phyloP scores from a whole-genome alignment of 2,113 vertebrate genomes.

The Sclerurus mexicanus region DNA sequence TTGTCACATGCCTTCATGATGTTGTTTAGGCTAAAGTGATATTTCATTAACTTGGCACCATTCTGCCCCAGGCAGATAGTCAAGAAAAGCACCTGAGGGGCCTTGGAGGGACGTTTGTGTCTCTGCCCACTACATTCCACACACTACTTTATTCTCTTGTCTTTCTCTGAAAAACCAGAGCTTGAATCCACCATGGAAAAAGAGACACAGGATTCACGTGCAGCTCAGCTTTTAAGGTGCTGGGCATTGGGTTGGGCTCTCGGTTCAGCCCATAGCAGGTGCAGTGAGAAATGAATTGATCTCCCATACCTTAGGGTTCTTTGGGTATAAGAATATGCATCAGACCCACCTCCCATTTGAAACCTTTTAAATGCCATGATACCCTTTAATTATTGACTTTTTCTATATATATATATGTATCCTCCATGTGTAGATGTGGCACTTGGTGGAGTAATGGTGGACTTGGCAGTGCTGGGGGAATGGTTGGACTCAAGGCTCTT shows the following conservation, averaged over 20 bases:
- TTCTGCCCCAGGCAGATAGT: neutral
- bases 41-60: neutral
- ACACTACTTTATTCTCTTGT: neutral
- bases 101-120: neutral
- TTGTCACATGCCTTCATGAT: neutral
- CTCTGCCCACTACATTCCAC: rapidly evolving
- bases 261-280: neutral
- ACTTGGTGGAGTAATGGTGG: neutral
- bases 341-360: neutral
- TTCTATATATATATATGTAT: neutral
- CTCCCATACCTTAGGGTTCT: neutral
- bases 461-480: neutral
- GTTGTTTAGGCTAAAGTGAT: constrained; percentile 1
- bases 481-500: neutral
- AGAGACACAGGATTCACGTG: rapidly evolving
- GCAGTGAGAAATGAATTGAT: neutral
- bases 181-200: neutral
- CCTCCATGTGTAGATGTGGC: neutral
- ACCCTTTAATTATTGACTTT: neutral
- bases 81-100: constrained; percentile 25
- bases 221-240: neutral
- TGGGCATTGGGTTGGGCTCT: neutral
- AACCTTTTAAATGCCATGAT: neutral
- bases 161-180: neutral
- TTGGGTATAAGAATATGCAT: neutral